Conservation (phyloP, 2,888 invertebrate genomes). For the Cynaeus angustus region DNA sequence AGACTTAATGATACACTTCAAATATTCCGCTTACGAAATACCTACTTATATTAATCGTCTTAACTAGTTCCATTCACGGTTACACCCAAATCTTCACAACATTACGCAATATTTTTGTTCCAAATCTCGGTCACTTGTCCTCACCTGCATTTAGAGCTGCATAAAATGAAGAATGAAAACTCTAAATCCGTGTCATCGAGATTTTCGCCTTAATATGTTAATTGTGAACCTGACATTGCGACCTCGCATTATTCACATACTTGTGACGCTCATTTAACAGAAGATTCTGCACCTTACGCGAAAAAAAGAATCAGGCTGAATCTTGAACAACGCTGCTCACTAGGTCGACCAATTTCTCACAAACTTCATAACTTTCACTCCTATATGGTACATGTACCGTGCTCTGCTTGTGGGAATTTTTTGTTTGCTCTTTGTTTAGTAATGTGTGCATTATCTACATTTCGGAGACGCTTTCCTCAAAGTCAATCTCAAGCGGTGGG, state of each 20-base stretch:
- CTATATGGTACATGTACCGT: slow-evolving; percentile 49
- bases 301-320: slow-evolving; percentile 37
- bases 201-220: slow-evolving; percentile 1
- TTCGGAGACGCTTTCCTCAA: slow-evolving; percentile 9
- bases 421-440: slow-evolving; percentile 46
- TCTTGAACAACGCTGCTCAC: slow-evolving; percentile 56
- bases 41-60: too few relatives aligned
- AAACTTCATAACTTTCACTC: slow-evolving; percentile 60
- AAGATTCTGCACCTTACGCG: slow-evolving; percentile 5
- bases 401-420: slow-evolving; percentile 43
- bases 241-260: slow-evolving; percentile 17
- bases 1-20: background rate
- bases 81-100: slow-evolving; percentile 1
- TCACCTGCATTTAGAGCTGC: slow-evolving; percentile 10
- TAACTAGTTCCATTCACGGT: background rate
- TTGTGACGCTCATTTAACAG: background rate
- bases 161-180: slow-evolving; percentile 4
- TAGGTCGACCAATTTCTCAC: slow-evolving; percentile 60
- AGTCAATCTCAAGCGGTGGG: background rate
- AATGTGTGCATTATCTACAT: slow-evolving; percentile 26
- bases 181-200: slow-evolving; percentile 9
- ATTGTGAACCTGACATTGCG: slow-evolving; percentile 17
- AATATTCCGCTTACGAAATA: background rate
- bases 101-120: slow-evolving; percentile 11
- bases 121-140: background rate